Evolutionary conservation across 2,888 invertebrate genomes (phyloP), one percentile per base, ranked within the genome.

Genomic region (Oscheius onirici): DNA sequence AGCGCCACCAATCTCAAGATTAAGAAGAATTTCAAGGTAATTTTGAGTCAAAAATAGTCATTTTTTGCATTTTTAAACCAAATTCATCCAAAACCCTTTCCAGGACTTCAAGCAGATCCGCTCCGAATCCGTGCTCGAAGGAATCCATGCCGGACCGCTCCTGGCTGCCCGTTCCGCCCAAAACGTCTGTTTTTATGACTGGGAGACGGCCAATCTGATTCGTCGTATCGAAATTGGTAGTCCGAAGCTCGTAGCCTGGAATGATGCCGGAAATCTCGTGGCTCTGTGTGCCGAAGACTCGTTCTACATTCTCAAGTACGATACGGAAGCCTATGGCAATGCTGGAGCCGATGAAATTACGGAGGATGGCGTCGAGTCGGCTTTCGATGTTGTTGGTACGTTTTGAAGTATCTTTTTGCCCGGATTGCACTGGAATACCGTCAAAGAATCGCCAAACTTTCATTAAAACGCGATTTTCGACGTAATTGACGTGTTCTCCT

Each of bases 231-330:
- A 99, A 90, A 97, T 97, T 83, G 77, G 94, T 94, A 63, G 49
- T 28, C 89, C 96, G 95, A 1, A 92, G 91, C 80, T 89, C 88
- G 89, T 99, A 26, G 95, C 93, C 88, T 99, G 99, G 99, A 94
- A 95, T 44, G 99, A 99, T 89, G 93, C 92, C 88, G 96, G 97
- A 2, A 93, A 93, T 83, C 90, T 97, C 57, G 93, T 97, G 15
- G 95, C 95, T 84, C 91, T 99, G 54, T 95, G 96, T 0, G 94
- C 96, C 0, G 95, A 97, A 79, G 96, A 97, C 73, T 92, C 93
- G 28, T 99, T 96, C 90, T 99, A 93, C 88, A 93, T 99, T 76
- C 91, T 99, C 24, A 93, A 93, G 81, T 97, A 94, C 88, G 93
- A 93, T 87, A 90, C 93, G 0, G 92, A 93, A 11, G 92, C 92